Evolutionary conservation across 2,797 vertebrate genomes (phyloP), one percentile per base, ranked within the genome.

Genomic region (Notolepis coatsorum): DNA sequence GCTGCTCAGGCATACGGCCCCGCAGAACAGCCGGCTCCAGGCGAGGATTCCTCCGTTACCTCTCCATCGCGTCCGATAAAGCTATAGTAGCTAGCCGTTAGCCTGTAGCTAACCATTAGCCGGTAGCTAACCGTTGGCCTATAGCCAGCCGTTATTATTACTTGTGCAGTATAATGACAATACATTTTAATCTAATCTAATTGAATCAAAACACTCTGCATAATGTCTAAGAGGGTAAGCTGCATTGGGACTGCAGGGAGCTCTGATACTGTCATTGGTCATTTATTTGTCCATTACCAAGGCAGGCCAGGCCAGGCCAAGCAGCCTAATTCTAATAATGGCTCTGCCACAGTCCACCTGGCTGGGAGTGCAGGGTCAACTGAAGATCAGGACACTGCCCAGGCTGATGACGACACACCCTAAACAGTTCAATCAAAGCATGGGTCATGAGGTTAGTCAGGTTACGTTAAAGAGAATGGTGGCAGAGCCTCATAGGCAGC

Each of bases 221-320:
- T n/a, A n/a, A n/a, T n/a, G n/a, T n/a, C 43, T 33, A 63, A 65
- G 60, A 85, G 61, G 66, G 61, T 87, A 89, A 89, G 86, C 87
- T 56, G 82, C 83, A 89, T 89, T 84, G 73, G 63, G 73, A 75
- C 64, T 60, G 62, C 78, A 69, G 60, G 65, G 61, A 75, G 68
- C 68, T 75, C 69, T 79, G 79, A 87, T 73, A 84, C 65, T 67
- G 77, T 85, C 87, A 84, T 80, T 74, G 65, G 78, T 84, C 69
- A 68, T 85, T 88, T 87, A 85, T 82, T 82, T 82, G 68, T 75
- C 82, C 79, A 78, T 87, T 86, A 88, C 73, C 68, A 73, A 79
- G 68, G 65, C 65, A 71, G 70, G 45, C 63, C 41, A 48, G 68
- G 68, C 61, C 68, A 76, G 49, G 68, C 61, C 68, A 76, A 47